Evolutionary conservation across 2,797 vertebrate species (phyloP), one percentile per base, ranked within the genome.

Genomic region (Brachymystax lenok): DNA sequence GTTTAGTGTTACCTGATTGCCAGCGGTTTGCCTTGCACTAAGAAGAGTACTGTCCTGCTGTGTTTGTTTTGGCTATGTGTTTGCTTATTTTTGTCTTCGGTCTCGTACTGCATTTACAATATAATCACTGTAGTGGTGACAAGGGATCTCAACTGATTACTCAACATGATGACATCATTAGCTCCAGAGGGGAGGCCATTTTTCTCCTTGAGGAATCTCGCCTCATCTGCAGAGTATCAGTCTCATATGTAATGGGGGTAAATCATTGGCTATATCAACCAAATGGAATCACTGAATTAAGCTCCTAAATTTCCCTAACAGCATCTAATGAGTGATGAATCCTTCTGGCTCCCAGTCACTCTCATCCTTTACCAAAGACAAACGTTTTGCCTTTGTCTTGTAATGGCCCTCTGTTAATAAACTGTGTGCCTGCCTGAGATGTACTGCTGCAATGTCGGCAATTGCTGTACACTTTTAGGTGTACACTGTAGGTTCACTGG

Each of bases 281-380:
- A 79, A 85, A 83, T 76, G 82, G 83, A 92, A 92, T 30, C 87
- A 86, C 88, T 86, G 89, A 91, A 93, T 92, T 91, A 92, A 92
- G 89, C 87, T 85, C 84, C 88, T 92, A 90, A 89, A 94, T 94
- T 92, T 93, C 86, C 87, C 88, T 89, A 91, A 89, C 87, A 86
- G 88, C 79, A 71, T 84, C 80, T 87, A 84, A 89, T 91, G 89
- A 92, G 84, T 83, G 85, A 92, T 91, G 87, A 81, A 90, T 84
- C 84, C 77, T 78, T 80, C 79, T 70, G 71, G 77, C 85, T 85
- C 50, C 50, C 13, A 66, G 84, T 79, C 83, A 81, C 74, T 71
- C 84, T 88, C 90, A 91, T 92, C 82, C 84, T 88, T 93, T 87
- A 90, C 84, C 79, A 66, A 73, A 81, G 88, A 89, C 87, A 81